Conservation (phyloP, 2,888 invertebrate genomes). For the Chrysolina oricalcia region DNA sequence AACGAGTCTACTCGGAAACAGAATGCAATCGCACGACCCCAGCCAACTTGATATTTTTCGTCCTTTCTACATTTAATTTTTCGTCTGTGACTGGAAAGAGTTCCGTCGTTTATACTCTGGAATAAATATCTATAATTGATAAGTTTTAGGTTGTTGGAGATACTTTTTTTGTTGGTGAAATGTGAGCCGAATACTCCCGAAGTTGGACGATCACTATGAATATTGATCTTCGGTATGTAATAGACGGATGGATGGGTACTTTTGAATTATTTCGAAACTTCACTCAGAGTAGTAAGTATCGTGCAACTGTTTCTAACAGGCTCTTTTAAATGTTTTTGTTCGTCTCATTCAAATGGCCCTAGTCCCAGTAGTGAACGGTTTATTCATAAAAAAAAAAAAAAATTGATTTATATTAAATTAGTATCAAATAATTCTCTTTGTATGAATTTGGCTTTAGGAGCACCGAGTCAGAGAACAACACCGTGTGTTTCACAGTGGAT, state of each 20-base stretch:
- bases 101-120: not conserved
- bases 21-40: slow-evolving; percentile 45
- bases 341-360: too few species aligned
- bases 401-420: too few species aligned
- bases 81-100: not conserved
- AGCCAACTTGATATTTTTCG: slow-evolving; percentile 43
- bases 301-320: too few species aligned
- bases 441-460: too few species aligned
- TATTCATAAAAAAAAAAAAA: too few species aligned
- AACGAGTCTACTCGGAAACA: slow-evolving; percentile 49
- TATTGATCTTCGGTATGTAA: slow-evolving; percentile 47
- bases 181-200: slow-evolving; percentile 30
- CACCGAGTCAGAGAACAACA: too few species aligned
- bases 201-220: slow-evolving; percentile 37
- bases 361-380: too few species aligned
- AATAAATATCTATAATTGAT: slow-evolving; percentile 3
- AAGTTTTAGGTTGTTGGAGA: slow-evolving; percentile 15
- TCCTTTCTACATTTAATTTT: slow-evolving; percentile 17
- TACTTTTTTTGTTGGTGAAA: slow-evolving; percentile 8
- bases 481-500: too few species aligned
- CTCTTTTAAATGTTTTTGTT: too few species aligned
- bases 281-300: too few species aligned
- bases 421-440: too few species aligned
- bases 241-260: too few species aligned
- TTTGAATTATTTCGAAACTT: slow-evolving; percentile 42